Evolutionary conservation across 2,888 invertebrate genomes (phyloP).

Genomic region (Hypena proboscidalis): DNA sequence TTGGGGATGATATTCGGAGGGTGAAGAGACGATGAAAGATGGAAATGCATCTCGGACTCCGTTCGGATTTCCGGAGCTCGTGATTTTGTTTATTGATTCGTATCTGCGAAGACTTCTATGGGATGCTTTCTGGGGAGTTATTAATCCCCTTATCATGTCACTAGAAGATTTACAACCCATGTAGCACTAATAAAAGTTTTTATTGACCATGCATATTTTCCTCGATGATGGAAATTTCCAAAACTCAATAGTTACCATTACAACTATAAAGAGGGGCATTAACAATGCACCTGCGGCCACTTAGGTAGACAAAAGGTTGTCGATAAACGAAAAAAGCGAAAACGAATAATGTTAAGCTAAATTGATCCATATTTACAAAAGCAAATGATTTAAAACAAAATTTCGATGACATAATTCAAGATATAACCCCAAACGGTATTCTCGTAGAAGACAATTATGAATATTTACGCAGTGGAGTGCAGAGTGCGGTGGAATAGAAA

Average conservation of each 20-base stretch:
- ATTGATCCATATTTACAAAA: constrained; percentile 31
- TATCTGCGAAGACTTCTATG: constrained; percentile 62
- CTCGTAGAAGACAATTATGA: constrained; percentile 61
- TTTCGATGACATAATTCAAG: constrained; percentile 26
- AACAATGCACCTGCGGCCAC: constrained; percentile 66
- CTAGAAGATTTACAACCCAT: constrained; percentile 66
- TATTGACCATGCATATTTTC: constrained; percentile 52
- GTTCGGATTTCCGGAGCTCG: constrained; percentile 83
- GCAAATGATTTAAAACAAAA: constrained; percentile 31
- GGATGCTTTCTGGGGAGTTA: constrained; percentile 64
- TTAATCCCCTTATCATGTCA: constrained; percentile 76
- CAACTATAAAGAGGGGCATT: constrained; percentile 45
- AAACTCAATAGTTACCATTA: constrained; percentile 34
- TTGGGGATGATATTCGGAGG: constrained; percentile 82
- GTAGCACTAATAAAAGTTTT: constrained; percentile 63
- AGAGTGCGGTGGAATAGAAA: constrained; percentile 62
- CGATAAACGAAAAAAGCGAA: constrained; percentile 51
- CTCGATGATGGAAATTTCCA: constrained; percentile 31
- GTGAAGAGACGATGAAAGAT: constrained; percentile 83
- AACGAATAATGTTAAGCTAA: constrained; percentile 27
- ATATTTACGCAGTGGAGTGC: constrained; percentile 69
- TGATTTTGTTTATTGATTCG: constrained; percentile 85
- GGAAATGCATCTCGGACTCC: constrained; percentile 83
- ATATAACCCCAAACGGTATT: constrained; percentile 53
- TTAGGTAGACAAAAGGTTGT: constrained; percentile 56